A percentile compares a stretch with the other conserved stretches of the same genome.
Evolutionary conservation across 2,113 vertebrate genomes (phyloP).

Genomic region (Ammodytes dubius): DNA sequence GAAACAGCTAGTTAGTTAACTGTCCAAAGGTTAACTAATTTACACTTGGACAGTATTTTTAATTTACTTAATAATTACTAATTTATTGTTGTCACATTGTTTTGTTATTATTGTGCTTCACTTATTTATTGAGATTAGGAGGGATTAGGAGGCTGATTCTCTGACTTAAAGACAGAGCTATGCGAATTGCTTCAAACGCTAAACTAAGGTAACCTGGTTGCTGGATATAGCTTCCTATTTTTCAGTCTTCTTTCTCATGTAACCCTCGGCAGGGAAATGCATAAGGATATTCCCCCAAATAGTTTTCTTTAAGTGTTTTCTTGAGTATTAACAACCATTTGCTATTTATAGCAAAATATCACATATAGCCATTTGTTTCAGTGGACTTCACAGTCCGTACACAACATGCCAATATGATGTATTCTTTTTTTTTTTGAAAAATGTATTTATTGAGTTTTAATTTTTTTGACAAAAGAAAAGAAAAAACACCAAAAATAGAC

Average conservation of each 20-base stretch:
- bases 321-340: no score
- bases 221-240: neutral
- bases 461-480: no score
- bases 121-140: neutral
- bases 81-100: no score
- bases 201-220: neutral
- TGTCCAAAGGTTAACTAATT: neutral
- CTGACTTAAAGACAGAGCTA: neutral
- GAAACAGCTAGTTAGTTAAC: neutral
- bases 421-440: no score
- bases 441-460: no score
- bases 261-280: neutral
- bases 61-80: no score
- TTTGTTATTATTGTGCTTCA: neutral
- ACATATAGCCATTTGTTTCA: no score
- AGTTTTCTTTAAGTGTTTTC: neutral
- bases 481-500: no score
- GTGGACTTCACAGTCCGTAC: no score
- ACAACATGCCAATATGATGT: neutral
- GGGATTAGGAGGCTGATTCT: neutral
- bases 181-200: neutral
- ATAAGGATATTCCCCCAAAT: neutral
- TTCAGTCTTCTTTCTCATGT: neutral
- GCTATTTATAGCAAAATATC: no score
- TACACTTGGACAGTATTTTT: neutral